Evolutionary conservation across 2,888 invertebrate genomes (phyloP), one percentile per base, ranked within the genome.

Genomic region (Morpho helenor): DNA sequence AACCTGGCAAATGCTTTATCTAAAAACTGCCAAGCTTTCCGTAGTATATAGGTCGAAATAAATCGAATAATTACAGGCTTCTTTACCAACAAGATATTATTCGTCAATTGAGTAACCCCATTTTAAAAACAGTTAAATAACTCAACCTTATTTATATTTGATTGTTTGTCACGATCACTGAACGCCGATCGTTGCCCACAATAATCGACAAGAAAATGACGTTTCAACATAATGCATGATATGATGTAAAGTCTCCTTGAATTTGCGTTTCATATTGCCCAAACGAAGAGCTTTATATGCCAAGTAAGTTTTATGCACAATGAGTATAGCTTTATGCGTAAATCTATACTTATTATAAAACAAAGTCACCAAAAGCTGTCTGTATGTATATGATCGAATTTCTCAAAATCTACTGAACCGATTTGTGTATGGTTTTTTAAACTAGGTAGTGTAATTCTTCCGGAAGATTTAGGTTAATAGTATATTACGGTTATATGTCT

Each of bases 221-320:
- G 56, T 71, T 71, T 61, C 71, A 57, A 64, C 68, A 74, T 66
- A 63, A 63, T 59, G 59, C 66, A 61, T 56, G 61, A 64, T 65
- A 59, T 72, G 68, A 62, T 67, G 71, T 59, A 73, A 73, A 65
- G 23, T 66, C 60, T 56, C 72, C 75, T 75, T 73, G 72, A 67
- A 67, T 70, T 63, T 48, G 40, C 40, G 49, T 39, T 53, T 51
- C 56, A 60, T 61, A 59, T 68, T 68, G 67, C 62, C 63, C 47
- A 52, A 58, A 58, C 62, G 49, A 56, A 54, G 41, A 56, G 49
- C 31, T 52, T 49, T 44, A 44, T 10, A 44, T 44, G 9, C 8
- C 47, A 56, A 61, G 49, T 60, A 53, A 49, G 47, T 60, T 42
- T 48, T 39, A 43, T 43, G 23, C 1, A 10, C 23, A 22, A 7